Evolutionary conservation across 1,140 invertebrate species (phyloP), one percentile per base, ranked within the genome.

Genomic region (Cecropterus lyciades): DNA sequence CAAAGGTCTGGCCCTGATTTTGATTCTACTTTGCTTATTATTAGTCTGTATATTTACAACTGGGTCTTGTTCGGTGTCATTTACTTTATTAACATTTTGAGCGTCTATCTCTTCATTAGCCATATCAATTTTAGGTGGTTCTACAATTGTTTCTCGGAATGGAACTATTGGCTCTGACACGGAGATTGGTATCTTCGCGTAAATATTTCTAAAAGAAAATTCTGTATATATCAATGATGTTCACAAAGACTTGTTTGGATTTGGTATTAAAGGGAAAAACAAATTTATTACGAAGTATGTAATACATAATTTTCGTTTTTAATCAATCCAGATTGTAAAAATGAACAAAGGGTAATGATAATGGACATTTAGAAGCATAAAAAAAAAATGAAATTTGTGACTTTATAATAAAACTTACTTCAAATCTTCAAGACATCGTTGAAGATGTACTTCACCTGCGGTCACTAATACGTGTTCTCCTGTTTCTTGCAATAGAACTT

Each of bases 401-500:
- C n/a, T n/a, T n/a, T n/a, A n/a, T n/a, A n/a, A n/a, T n/a, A n/a
- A 33, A 33, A 33, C 80, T 80, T 80, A 92, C 92, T 87, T 92
- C 33, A 93, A 85, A 77, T 93, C 92, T 75, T 94, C 94, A 8
- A 99, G 93, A 93, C 99, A 99, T 75, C 98, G 95, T 84, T 99
- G 97, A 33, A 99, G 93, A 93, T 99, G 99, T 6, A 99, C 97
- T 93, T 99, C 98, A 0, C 99, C 99, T 7, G 98, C 97, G 0
- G 99, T 99, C 3, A 98, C 95, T n/a, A 99, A 93, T 0, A 99
- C 97, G 84, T 99, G 96, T 88, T 99, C 98, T 0, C 99, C 99
- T 7, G 95, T 98, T 80, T 99, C 97, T 92, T 99, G 97, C 9
- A 99, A 93, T 6, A 97, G 92, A 3, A 99, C 96, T 83, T 98